These are phyloP conservation scores for Hiodon alosoides DNA, from an alignment of 2,113 vertebrate species.

Conservation along the genomic window DNA sequence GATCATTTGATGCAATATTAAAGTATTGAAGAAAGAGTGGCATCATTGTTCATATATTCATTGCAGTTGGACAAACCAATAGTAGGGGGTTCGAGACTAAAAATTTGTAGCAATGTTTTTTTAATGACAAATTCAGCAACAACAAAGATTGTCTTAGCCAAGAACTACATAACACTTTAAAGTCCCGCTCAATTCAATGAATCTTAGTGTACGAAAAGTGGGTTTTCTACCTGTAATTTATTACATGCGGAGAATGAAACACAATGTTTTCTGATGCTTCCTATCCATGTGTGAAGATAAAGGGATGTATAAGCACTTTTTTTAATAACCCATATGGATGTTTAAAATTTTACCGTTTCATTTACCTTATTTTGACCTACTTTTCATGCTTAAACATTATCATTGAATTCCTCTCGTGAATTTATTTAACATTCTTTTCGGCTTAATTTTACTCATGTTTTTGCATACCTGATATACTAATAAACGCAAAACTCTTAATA, in stretches of 20 bases:
- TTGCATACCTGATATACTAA: no score
- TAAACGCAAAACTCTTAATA: no score
- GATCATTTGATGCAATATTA: no score
- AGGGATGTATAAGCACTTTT: slow-evolving; percentile 12
- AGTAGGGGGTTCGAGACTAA: no score
- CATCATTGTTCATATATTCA: no score
- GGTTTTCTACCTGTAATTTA: slow-evolving; percentile 26
- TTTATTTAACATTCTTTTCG: no score
- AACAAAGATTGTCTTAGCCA: slow-evolving; percentile 16
- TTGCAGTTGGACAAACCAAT: no score
- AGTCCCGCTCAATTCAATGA: slow-evolving; percentile 33
- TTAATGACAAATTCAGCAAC: no score
- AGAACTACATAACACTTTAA: slow-evolving; percentile 17
- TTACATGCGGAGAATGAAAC: slow-evolving; percentile 9
- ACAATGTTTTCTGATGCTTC: not conserved
- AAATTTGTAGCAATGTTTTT: no score
- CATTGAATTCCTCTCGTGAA: not conserved
- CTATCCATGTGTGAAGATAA: no score
- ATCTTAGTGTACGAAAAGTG: slow-evolving; percentile 35
- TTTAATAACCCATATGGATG: not conserved
- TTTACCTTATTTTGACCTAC: not conserved
- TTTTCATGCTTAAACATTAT: not conserved
- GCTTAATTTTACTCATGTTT: no score
- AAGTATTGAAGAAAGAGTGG: no score
- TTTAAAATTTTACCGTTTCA: not conserved